Evolutionary conservation across 2,113 vertebrate species (phyloP).

Genomic region (Xiphophorus couchianus): DNA sequence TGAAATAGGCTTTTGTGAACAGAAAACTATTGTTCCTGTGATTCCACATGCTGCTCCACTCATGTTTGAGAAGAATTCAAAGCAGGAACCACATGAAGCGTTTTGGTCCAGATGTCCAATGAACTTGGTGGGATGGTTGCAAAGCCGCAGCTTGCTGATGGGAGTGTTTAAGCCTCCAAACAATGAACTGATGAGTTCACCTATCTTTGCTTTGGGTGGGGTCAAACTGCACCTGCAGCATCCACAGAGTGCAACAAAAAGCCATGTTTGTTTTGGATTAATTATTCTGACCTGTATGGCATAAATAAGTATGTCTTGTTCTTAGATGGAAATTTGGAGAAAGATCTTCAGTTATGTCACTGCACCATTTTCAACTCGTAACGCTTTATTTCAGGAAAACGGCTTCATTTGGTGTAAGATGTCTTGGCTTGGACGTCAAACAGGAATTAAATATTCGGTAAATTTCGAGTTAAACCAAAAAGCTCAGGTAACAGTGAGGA

Average conservation of each 20-base stretch:
- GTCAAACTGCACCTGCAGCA: conserved; percentile 3
- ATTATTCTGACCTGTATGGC: background rate
- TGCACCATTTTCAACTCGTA: no score
- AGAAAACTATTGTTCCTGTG: background rate
- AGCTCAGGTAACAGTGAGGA: no score
- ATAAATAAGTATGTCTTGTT: no score
- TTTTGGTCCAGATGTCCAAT: background rate
- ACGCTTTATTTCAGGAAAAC: no score
- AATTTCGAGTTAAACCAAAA: no score
- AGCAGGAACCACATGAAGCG: conserved; percentile 15
- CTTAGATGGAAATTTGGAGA: no score
- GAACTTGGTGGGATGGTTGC: background rate
- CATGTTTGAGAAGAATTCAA: background rate
- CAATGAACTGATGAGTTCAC: background rate
- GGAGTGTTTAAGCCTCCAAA: background rate
- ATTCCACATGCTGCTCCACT: background rate
- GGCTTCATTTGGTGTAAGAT: no score
- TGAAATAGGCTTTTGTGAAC: background rate
- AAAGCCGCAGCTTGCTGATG: background rate
- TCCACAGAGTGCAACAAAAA: background rate
- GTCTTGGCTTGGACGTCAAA: no score
- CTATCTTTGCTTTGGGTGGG: background rate
- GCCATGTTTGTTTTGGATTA: background rate
- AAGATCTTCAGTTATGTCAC: no score
- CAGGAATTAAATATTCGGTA: no score